Evolutionary conservation across 1,140 invertebrate genomes (phyloP).

Genomic region (Cyclargus thomasi): DNA sequence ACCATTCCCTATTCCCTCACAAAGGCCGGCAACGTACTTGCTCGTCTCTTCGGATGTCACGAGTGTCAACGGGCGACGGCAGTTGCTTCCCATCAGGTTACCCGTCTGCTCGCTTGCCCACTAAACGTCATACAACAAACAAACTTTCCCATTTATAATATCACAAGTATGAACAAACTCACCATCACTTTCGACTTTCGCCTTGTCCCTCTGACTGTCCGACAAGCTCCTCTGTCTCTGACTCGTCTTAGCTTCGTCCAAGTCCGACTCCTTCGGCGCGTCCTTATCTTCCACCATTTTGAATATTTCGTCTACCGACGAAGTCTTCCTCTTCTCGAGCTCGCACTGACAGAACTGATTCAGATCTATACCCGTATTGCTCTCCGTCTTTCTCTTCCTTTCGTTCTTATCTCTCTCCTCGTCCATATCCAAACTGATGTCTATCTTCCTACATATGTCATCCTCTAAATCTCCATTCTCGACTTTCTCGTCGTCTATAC

Average conservation of each 20-base stretch:
- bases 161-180: constrained; percentile 26
- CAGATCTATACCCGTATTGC: constrained; percentile 63
- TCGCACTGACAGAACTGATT: constrained; percentile 73
- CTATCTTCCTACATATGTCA: constrained; percentile 66
- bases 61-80: too few relatives aligned
- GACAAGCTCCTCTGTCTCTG: constrained; percentile 83
- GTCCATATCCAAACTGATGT: constrained; percentile 65
- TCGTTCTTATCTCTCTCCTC: constrained; percentile 56
- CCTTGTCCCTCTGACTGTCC: constrained; percentile 78
- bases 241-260: constrained; percentile 77
- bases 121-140: too few relatives aligned
- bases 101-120: too few relatives aligned
- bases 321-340: constrained; percentile 63
- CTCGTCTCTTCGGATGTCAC: too few relatives aligned
- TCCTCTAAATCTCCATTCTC: constrained; percentile 60
- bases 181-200: constrained; percentile 65
- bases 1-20: too few relatives aligned
- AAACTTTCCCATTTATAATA: too few relatives aligned
- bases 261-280: constrained; percentile 59
- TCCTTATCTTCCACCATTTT: constrained; percentile 60
- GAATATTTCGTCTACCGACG: constrained; percentile 83
- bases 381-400: constrained; percentile 62
- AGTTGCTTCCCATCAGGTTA: too few relatives aligned
- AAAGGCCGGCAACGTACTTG: too few relatives aligned
- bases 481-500: constrained; percentile 55